These are phyloP conservation scores for Gyrodactylus salaris DNA, from an alignment of 1,140 invertebrate genomes.

Conservation along the genomic window DNA sequence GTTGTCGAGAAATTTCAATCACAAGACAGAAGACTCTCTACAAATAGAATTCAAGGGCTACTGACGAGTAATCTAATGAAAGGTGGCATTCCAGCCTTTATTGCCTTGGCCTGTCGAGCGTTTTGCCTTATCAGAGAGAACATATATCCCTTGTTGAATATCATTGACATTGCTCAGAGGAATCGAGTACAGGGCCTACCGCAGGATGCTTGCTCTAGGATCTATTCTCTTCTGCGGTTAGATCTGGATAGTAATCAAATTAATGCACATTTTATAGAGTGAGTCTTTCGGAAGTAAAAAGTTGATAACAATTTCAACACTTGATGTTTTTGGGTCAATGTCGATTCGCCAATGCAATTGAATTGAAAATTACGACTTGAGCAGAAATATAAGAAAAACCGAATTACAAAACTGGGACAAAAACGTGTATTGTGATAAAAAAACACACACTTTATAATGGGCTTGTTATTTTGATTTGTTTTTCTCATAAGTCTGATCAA, in stretches of 20 bases:
- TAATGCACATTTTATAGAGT: not conserved
- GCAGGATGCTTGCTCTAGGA: not conserved
- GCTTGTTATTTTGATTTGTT: too few species aligned
- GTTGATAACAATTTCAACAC: too few species aligned
- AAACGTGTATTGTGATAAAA: too few species aligned
- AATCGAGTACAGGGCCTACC: not conserved
- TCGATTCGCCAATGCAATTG: too few species aligned
- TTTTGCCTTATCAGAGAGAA: not conserved
- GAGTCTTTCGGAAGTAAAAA: not conserved
- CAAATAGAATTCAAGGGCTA: not conserved
- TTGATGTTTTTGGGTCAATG: too few species aligned
- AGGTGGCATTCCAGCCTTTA: not conserved
- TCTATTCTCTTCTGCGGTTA: not conserved
- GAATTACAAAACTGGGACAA: too few species aligned
- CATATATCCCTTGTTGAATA: not conserved
- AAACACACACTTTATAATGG: too few species aligned
- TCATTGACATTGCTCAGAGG: not conserved
- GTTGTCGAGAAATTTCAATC: not conserved
- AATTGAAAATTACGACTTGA: too few species aligned
- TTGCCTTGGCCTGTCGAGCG: not conserved
- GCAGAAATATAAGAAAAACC: not conserved
- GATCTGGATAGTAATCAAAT: not conserved
- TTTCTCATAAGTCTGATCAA: not conserved
- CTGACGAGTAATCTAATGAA: not conserved
- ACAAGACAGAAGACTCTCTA: not conserved